A percentile compares a stretch with the other conserved stretches of the same genome.
These are phyloP conservation scores for Lycodopsis pacificus DNA, from an alignment of 2,797 vertebrate species.

Conservation along the genomic window DNA sequence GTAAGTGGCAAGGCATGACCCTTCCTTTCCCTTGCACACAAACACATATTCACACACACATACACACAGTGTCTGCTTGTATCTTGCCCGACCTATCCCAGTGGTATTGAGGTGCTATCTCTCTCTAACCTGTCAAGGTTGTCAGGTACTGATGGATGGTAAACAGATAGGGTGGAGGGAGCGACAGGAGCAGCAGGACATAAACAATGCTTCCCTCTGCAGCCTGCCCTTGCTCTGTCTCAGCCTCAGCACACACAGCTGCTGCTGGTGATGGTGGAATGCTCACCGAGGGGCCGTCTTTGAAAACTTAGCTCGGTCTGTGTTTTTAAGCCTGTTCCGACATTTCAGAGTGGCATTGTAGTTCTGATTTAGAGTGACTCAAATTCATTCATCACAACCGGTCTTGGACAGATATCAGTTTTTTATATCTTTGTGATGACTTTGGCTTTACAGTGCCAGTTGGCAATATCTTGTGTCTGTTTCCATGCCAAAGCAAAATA, in stretches of 20 bases:
- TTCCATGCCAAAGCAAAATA: neutral
- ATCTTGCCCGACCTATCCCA: conserved; percentile 34
- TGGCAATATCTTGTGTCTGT: neutral
- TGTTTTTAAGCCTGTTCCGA: neutral
- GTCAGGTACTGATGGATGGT: conserved; percentile 73
- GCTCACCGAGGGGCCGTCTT: neutral
- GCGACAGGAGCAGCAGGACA: conserved; percentile 41
- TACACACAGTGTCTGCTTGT: conserved; percentile 19
- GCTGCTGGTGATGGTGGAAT: neutral
- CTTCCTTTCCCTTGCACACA: conserved; percentile 14
- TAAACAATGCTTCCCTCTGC: conserved; percentile 53
- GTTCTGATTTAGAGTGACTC: neutral
- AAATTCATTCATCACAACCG: neutral
- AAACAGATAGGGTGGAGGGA: conserved; percentile 61
- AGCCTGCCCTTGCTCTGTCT: conserved; percentile 46
- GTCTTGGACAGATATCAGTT: neutral
- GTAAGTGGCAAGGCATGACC: conserved; percentile 59
- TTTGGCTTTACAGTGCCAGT: neutral
- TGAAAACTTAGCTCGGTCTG: conserved; percentile 10
- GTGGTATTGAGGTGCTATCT: conserved; percentile 61
- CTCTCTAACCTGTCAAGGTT: conserved; percentile 70
- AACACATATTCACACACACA: neutral
- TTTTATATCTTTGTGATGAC: neutral
- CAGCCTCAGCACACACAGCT: conserved; percentile 21
- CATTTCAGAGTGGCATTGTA: neutral